Percentiles rank a stretch among this genome's conserved stretches.
These are phyloP conservation scores for Drosophila biarmipes DNA, from an alignment of 1,140 invertebrate genomes.

Conservation along the genomic window DNA sequence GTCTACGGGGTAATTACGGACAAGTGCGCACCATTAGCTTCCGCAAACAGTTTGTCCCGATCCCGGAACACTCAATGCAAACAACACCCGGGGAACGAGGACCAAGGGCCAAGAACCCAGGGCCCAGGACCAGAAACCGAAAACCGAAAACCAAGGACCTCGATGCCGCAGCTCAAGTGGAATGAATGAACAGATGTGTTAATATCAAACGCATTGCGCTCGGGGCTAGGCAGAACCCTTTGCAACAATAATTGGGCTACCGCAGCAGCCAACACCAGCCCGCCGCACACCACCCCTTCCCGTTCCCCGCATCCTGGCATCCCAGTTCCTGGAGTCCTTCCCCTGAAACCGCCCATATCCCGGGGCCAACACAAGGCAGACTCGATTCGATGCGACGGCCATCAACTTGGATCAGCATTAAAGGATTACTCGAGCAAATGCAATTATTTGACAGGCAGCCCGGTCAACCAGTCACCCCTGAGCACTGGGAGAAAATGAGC, in stretches of 20 bases:
- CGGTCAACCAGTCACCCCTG: conserved; percentile 17
- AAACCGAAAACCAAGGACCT: conserved; percentile 16
- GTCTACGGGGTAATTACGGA: conserved; percentile 72
- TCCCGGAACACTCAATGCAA: conserved; percentile 53
- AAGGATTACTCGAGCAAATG: conserved; percentile 84
- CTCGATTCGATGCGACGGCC: conserved; percentile 39
- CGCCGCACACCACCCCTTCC: conserved; percentile 21
- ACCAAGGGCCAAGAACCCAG: conserved; percentile 4
- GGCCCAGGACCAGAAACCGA: conserved; percentile 1
- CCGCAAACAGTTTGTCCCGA: conserved; percentile 70
- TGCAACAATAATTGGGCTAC: conserved; percentile 78
- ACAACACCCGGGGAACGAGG: conserved; percentile 33
- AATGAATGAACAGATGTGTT: conserved; percentile 84
- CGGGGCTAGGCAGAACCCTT: conserved; percentile 61
- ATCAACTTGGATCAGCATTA: conserved; percentile 83
- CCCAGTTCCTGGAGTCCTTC: conserved; percentile 6
- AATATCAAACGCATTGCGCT: conserved; percentile 82
- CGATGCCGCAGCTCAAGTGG: conserved; percentile 75
- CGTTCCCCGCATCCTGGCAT: background rate
- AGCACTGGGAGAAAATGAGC: conserved; percentile 9
- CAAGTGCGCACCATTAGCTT: conserved; percentile 84
- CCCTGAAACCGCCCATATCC: conserved; percentile 25
- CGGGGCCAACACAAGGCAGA: conserved; percentile 48
- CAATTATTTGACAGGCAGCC: conserved; percentile 79
- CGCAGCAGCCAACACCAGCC: conserved; percentile 74